These are phyloP conservation scores for Zoanthus sansibaricus DNA, from an alignment of 92 coral and sea anemone species.

Conservation along the genomic window DNA sequence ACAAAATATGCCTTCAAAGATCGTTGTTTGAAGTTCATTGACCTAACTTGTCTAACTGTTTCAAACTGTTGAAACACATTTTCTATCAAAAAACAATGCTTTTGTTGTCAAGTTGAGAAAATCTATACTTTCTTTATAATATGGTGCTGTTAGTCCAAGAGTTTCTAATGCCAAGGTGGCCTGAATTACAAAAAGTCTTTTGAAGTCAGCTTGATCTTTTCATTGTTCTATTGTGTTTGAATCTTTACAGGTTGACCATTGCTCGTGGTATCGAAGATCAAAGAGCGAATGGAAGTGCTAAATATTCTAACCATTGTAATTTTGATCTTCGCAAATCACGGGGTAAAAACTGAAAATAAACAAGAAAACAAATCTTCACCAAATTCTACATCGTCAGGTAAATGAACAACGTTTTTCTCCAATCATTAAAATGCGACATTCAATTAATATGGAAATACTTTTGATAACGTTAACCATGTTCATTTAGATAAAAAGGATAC, in stretches of 20 bases:
- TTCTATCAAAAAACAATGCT: no score
- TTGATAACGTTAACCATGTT: neutral
- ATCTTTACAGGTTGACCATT: constrained; percentile 34
- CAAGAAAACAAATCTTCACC: neutral
- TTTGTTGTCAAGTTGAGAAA: neutral
- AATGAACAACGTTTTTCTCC: neutral
- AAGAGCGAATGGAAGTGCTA: constrained; percentile 25
- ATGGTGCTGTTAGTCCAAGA: neutral
- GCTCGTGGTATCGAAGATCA: constrained; percentile 46
- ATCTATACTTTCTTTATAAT: neutral
- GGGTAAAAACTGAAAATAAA: constrained; percentile 29
- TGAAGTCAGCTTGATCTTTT: constrained; percentile 35
- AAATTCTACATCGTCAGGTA: constrained; percentile 22
- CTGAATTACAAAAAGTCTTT: neutral
- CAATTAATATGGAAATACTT: neutral
- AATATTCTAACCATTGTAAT: constrained; percentile 16
- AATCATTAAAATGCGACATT: neutral
- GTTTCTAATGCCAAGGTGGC: neutral
- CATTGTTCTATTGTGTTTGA: constrained; percentile 18
- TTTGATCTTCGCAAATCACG: constrained; percentile 41
- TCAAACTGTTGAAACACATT: neutral
- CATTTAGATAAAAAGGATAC: no score
- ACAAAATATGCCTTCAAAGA: no score
- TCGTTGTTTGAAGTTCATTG: neutral
- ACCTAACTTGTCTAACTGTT: neutral